Evolutionary conservation across 1,140 invertebrate genomes (phyloP), one percentile per base, ranked within the genome.

Genomic region (Diabrotica undecimpunctata): DNA sequence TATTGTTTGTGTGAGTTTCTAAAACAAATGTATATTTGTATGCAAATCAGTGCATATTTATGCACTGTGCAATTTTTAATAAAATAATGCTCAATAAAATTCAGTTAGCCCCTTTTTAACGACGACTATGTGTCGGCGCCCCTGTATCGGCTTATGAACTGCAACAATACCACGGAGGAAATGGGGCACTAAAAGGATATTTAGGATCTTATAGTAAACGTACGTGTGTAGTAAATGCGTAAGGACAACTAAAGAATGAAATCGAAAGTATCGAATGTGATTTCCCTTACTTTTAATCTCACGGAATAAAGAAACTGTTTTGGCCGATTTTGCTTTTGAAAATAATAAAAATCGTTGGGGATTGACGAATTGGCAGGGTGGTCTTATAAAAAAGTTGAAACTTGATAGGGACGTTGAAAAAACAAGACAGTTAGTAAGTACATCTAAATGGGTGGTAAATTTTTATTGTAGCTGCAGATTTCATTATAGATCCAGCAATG

Each of bases 111-210:
- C 25, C 25, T 4, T 25, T 25, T 25, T 25, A 25, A 25, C 25
- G 25, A 25, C 25, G 25, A 25, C 25, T 25, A 25, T 25, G 25
- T 25, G 25, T 4, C 25, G 25, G 25, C 25, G 25, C 25, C 25
- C 25, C 25, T 25, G 25, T 4, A 25, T 25, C 25, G 25, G 25
- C 25, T 25, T 25, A 25, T 2, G 25, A 25, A 25, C 25, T 46
- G 8, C n/a, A 46, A 46, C 41, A 46, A 46, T 46, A 46, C 41
- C 41, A 10, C 25, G 25, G 25, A 46, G 41, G n/a, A 46, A 46
- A 46, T 46, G n/a, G 41, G 41, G 41, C 41, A 46, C 41, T 46
- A 46, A 46, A 46, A 46, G 41, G 41, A 46, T 46, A 46, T 46
- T 46, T 46, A 46, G 41, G 41, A 46, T 46, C 41, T 25, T 46